These are phyloP conservation scores for Sebastes trivittatus DNA, from an alignment of 2,797 vertebrate species.

Conservation along the genomic window DNA sequence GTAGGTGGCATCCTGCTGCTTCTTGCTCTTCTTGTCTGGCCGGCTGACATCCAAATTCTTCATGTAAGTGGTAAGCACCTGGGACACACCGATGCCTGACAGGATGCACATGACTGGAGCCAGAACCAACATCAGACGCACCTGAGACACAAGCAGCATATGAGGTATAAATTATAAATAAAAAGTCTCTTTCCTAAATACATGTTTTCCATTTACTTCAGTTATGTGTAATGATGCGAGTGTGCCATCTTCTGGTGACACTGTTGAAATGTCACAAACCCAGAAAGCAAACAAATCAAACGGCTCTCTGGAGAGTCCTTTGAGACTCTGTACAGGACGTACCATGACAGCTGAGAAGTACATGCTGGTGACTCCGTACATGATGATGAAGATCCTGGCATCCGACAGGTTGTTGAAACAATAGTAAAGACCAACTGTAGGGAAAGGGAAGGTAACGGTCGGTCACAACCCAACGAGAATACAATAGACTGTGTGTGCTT, in stretches of 20 bases:
- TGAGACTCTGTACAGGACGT: constrained; percentile 33
- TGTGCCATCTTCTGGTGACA: not conserved
- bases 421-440: constrained; percentile 95
- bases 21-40: constrained; percentile 95
- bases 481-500: too few species aligned
- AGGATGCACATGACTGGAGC: constrained; percentile 99
- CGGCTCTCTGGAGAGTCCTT: not conserved
- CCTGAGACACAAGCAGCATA: constrained; percentile 73
- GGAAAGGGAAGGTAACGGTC: not conserved
- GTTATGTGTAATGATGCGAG: not conserved
- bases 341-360: constrained; percentile 99
- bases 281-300: not conserved
- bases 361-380: constrained; percentile 99
- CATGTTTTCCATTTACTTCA: not conserved
- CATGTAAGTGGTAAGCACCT: constrained; percentile 98
- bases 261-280: not conserved
- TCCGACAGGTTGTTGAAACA: constrained; percentile 98
- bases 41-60: constrained; percentile 97
- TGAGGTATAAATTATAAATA: not conserved
- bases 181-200: not conserved
- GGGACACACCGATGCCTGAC: constrained; percentile 96
- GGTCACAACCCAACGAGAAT: not conserved
- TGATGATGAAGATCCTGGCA: constrained; percentile 98
- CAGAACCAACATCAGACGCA: constrained; percentile 97
- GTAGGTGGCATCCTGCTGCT: constrained; percentile 96